Evolutionary conservation across 2,888 invertebrate species (phyloP).

Genomic region (Caenorhabditis imperialis): DNA sequence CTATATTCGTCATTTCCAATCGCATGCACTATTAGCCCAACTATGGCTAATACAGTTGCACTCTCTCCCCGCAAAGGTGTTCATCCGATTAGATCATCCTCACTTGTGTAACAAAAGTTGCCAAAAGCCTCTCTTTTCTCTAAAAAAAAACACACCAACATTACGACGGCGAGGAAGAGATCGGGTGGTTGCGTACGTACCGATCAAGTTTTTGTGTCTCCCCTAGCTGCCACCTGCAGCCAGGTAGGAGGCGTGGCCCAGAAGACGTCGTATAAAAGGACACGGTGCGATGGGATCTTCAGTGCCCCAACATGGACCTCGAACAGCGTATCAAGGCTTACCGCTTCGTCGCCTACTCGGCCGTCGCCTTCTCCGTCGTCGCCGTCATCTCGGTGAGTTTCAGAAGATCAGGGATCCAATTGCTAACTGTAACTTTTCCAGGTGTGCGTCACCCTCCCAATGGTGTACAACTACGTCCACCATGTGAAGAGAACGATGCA

Average conservation of each 20-base stretch:
- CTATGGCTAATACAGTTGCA: constrained; percentile 19
- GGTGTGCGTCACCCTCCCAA: constrained; percentile 60
- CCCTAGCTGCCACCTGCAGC: constrained; percentile 27
- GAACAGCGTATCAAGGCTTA: constrained; percentile 61
- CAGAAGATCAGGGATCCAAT: background rate
- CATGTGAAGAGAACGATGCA: constrained; percentile 57
- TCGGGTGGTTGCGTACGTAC: constrained; percentile 24
- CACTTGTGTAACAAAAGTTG: constrained; percentile 32
- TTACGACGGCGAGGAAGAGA: constrained; percentile 25
- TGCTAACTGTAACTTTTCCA: background rate
- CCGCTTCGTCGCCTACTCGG: constrained; percentile 63
- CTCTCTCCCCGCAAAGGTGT: constrained; percentile 10
- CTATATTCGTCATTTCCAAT: too few species aligned
- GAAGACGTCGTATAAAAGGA: constrained; percentile 26
- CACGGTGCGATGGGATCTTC: background rate
- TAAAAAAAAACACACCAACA: constrained; percentile 28
- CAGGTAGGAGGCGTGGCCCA: constrained; percentile 28
- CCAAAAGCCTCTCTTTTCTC: constrained; percentile 15
- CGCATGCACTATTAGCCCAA: too few species aligned
- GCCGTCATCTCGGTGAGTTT: constrained; percentile 56
- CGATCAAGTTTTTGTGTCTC: constrained; percentile 34
- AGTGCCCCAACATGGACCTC: constrained; percentile 53
- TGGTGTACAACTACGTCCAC: constrained; percentile 61
- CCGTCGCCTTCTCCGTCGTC: constrained; percentile 62
- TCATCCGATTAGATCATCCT: constrained; percentile 31